Evolutionary conservation across 2,888 invertebrate genomes (phyloP).

Genomic region (Pycnomerus fuliginosus): DNA sequence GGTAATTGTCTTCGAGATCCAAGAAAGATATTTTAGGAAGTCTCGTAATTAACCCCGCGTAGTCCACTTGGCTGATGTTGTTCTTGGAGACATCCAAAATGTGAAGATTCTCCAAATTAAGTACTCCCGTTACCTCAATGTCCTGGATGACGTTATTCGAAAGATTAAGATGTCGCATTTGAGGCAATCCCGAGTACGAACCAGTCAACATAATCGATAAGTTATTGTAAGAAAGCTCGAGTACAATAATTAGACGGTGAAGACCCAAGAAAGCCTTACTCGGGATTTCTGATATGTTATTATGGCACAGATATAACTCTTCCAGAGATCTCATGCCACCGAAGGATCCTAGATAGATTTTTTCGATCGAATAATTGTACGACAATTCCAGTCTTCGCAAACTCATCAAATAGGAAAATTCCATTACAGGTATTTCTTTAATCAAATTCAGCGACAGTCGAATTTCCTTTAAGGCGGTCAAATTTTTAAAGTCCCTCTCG

Average conservation of each 20-base stretch:
- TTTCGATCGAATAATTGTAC: slow-evolving; percentile 38
- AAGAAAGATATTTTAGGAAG: slow-evolving; percentile 44
- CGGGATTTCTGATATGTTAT: slow-evolving; percentile 36
- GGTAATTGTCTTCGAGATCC: slow-evolving; percentile 40
- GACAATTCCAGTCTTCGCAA: slow-evolving; percentile 40
- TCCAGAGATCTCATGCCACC: slow-evolving; percentile 39
- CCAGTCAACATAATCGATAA: slow-evolving; percentile 41
- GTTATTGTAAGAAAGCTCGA: slow-evolving; percentile 43
- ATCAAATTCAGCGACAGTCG: slow-evolving; percentile 41
- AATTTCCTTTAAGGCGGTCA: slow-evolving; percentile 37
- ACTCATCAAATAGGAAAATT: slow-evolving; percentile 31
- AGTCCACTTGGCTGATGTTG: slow-evolving; percentile 44
- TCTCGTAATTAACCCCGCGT: slow-evolving; percentile 40
- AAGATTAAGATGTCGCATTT: slow-evolving; percentile 42
- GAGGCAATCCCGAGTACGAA: slow-evolving; percentile 43
- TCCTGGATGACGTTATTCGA: slow-evolving; percentile 41
- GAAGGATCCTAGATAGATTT: slow-evolving; percentile 36
- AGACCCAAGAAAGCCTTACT: slow-evolving; percentile 37
- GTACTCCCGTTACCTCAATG: slow-evolving; percentile 42
- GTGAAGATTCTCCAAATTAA: slow-evolving; percentile 43
- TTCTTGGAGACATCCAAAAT: slow-evolving; percentile 47
- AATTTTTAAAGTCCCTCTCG: slow-evolving; percentile 38
- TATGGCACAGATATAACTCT: slow-evolving; percentile 40
- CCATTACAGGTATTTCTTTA: slow-evolving; percentile 26
- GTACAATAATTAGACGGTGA: no score